Base-by-base conservation (phyloP, 2,113 vertebrate genomes). In the Nothobranchius furzeri region DNA sequence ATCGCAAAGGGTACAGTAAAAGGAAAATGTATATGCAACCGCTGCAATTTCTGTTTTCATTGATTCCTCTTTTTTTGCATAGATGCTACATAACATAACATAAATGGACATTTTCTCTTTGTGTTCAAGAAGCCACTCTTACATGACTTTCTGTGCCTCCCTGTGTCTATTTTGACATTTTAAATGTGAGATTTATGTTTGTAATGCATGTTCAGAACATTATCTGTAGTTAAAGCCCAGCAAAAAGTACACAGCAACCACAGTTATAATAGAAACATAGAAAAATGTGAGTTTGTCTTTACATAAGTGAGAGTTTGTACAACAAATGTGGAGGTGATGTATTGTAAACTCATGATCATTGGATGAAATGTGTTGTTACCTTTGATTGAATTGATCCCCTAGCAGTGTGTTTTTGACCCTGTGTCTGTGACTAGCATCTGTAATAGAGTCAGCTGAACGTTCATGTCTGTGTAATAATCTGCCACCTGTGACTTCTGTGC, bases 401-500 rank as follows among this genome's bases (percentile, higher is more conserved):
- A 82, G 80, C 64, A 61, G 55, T 80, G 80, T 84, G 47, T 49
- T 49, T 55, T 86, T 82, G 37, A 82, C 56, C 50, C 60, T 75
- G 64, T 64, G 87, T 88, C 90, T 90, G 89, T 79, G 49, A 56
- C 71, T 75, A 56, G 58, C 67, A 78, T 70, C 70, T 42, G 67
- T 86, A 60, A 83, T 73, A 77, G 67, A 79, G 52, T 70, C 40
- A 46, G 67, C 64, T 59, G 55, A 79, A 73, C 63, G 50, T 62
- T 13, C 43, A 50, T 68, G 43, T 76, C 43, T 77, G 45, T 79
- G 53, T 54, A 58, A 80, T 68, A 64, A 43, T 81, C 46, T 79
- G 50, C 67, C 48, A 55, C 74, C 64, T 53, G 64, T 83, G 50
- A 78, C 72, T 35, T 40, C 77, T 64, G 68, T 91, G 40, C 76